These are phyloP conservation scores for Nettapus auritus DNA, from an alignment of 2,113 vertebrate species.

Conservation along the genomic window DNA sequence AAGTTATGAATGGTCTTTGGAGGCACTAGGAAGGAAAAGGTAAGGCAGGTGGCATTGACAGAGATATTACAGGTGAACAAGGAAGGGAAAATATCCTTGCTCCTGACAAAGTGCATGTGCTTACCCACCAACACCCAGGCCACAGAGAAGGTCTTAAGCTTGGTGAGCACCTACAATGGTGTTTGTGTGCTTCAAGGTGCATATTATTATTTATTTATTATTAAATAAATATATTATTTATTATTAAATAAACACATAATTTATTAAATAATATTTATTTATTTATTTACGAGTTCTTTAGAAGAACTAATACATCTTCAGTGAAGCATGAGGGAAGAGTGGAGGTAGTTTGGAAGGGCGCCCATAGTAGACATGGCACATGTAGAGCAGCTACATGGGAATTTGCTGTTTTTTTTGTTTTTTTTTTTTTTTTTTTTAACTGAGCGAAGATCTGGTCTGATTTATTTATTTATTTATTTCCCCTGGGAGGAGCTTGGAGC, in stretches of 20 bases:
- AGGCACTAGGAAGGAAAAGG: background rate
- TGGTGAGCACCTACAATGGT: background rate
- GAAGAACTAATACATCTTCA: background rate
- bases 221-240: no score
- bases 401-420: background rate
- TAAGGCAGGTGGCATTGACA: background rate
- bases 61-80: background rate
- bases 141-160: background rate
- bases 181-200: background rate
- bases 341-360: background rate
- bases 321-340: fast-evolving
- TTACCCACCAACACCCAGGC: background rate
- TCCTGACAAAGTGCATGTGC: background rate
- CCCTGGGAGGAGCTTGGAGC: background rate
- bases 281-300: no score
- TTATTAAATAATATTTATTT: no score
- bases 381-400: background rate
- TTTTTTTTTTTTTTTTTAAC: background rate
- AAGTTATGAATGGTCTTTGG: background rate
- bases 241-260: no score
- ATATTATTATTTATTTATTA: no score
- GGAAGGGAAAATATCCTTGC: background rate
- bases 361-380: background rate
- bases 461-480: background rate
- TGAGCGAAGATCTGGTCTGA: background rate